Evolutionary conservation across 2,888 invertebrate genomes (phyloP), one percentile per base, ranked within the genome.

Genomic region (Marronus borbonicus): DNA sequence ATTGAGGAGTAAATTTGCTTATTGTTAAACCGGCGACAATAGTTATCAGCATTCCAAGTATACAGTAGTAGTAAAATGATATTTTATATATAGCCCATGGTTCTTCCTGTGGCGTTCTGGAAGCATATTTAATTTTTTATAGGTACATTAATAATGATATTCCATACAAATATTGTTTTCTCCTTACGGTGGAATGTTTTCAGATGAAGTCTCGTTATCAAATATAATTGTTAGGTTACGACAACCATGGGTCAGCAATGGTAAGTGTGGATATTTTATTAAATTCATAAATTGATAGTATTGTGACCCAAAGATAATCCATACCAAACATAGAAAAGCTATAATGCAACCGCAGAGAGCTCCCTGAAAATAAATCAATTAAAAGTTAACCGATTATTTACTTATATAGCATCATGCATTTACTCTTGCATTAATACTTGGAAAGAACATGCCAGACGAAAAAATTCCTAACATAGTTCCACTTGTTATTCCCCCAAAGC

Each of bases 21-120:
- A 93, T 91, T 12, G 92, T 87, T 3, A 93, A 87, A 0, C 93
- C 93, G 10, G 93, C 90, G 3, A 92, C 85, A 1, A 94, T 88
- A 0, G 92, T 91, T 0, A 92, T 89, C 0, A 91, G 82, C 0
- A 91, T 91, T 0, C 94, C 94, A 1, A 93, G 90, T 14, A 92
- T 88, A 0, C 92, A 91, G 83, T 93, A 94, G 87, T 93, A 94
- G 81, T 94, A 92, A 87, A 93, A 93, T 0, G 93, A 93, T 76
- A 94, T 89, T 20, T 91, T 89, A 86, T 93, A 94, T 3, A 94
- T 86, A 55, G 90, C 89, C 78, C 91, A 90, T 3, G 85, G 90
- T 62, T 52, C 77, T 20, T 52, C 65, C 12, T 36, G 3, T 8
- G 58, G 17, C 10, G 17, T 8, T 20, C 70, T 72, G 58, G 36